phyloP scores from a whole-genome alignment of 2,888 invertebrate species.

The Amaurobius ferox region DNA sequence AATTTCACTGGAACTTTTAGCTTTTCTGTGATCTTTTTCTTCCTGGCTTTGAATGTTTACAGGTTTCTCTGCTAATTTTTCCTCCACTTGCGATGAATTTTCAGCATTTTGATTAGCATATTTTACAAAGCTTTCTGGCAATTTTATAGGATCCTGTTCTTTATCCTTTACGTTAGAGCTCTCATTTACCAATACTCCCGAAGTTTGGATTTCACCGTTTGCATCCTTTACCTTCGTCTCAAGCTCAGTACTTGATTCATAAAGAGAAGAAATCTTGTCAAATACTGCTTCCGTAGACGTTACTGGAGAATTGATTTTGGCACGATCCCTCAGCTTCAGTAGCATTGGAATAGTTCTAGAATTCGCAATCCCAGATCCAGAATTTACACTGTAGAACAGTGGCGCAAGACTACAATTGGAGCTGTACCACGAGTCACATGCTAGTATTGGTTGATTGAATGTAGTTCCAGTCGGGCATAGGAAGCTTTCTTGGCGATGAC shows the following conservation, averaged over 20 bases:
- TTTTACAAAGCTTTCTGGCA: neutral
- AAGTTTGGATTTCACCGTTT: too few relatives aligned
- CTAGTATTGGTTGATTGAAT: constrained; percentile 67
- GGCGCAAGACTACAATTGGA: constrained; percentile 33
- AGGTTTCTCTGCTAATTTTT: neutral
- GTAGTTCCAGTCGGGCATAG: constrained; percentile 71
- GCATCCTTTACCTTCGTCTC: too few relatives aligned
- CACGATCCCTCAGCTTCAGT: neutral
- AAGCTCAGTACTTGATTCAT: neutral
- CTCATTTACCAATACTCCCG: too few relatives aligned
- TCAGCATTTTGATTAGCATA: neutral
- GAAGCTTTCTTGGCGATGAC: constrained; percentile 56
- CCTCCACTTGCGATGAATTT: neutral
- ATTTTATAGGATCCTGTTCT: too few relatives aligned
- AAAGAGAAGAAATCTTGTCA: constrained; percentile 34
- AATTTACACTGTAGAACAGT: neutral
- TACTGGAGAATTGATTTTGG: neutral
- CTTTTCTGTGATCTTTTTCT: neutral
- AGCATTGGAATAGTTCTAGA: neutral
- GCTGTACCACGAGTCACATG: constrained; percentile 71
- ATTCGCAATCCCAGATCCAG: neutral
- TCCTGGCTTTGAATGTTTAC: neutral
- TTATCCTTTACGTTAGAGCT: too few relatives aligned
- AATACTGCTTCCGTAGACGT: neutral
- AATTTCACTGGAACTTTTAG: neutral